phyloP scores from a whole-genome alignment of 1,140 invertebrate species.

The Drosophila navojoa region DNA sequence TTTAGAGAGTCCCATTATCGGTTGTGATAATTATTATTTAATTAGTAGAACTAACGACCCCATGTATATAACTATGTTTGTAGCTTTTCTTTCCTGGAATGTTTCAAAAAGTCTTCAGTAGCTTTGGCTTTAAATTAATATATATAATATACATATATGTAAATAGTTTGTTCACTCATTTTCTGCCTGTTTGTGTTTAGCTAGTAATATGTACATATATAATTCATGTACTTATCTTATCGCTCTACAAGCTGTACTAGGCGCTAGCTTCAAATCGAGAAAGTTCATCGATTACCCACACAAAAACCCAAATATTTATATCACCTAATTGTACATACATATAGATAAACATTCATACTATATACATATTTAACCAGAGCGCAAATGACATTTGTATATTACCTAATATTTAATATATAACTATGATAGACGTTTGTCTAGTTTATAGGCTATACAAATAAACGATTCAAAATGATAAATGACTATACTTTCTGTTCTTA shows the following conservation, averaged over 20 bases:
- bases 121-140: conserved; percentile 42
- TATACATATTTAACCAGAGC: conserved; percentile 7
- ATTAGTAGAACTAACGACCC: neutral
- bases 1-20: conserved; percentile 1
- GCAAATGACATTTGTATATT: conserved; percentile 16
- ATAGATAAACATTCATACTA: no score
- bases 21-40: conserved; percentile 36
- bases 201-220: conserved; percentile 29
- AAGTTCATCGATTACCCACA: conserved; percentile 15
- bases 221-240: conserved; percentile 47
- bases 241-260: conserved; percentile 17
- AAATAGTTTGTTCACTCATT: conserved; percentile 33
- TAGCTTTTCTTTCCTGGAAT: neutral
- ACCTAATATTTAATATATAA: neutral
- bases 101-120: conserved; percentile 26
- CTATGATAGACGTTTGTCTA: neutral
- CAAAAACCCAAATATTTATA: conserved; percentile 25
- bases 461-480: conserved; percentile 7
- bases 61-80: neutral
- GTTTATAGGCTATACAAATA: conserved; percentile 14
- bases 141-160: conserved; percentile 16
- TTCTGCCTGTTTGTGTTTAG: neutral
- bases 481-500: no score
- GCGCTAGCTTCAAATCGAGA: conserved; percentile 3
- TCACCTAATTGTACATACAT: conserved; percentile 6